phyloP scores from a whole-genome alignment of 1,140 invertebrate genomes.

The Himalopsyche phryganea region DNA sequence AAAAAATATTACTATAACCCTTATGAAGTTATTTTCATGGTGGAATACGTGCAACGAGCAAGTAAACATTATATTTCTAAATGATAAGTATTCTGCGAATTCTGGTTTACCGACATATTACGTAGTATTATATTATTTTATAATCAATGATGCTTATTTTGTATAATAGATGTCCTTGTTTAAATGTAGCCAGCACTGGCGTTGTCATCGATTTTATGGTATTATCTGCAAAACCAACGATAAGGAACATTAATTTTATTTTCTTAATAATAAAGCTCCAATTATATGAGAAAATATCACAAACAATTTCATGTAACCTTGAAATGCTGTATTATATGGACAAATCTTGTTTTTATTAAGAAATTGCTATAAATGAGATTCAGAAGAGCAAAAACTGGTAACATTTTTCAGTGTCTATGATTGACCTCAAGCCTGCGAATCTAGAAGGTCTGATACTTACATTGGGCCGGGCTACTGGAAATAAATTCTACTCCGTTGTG shows the following conservation, averaged over 20 bases:
- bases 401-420: constrained; percentile 22
- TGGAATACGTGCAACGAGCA: too few relatives aligned
- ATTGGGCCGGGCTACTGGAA: constrained; percentile 25
- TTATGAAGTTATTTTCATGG: too few relatives aligned
- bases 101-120: too few relatives aligned
- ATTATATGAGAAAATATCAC: too few relatives aligned
- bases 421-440: constrained; percentile 23
- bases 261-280: too few relatives aligned
- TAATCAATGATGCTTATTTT: neutral
- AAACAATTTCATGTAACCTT: too few relatives aligned
- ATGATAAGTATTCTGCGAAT: too few relatives aligned
- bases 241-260: constrained; percentile 7
- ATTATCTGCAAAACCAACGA: constrained; percentile 20
- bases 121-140: too few relatives aligned
- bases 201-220: constrained; percentile 22
- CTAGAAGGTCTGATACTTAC: constrained; percentile 20
- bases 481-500: constrained; percentile 22
- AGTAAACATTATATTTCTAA: too few relatives aligned
- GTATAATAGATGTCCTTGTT: neutral
- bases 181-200: constrained; percentile 8
- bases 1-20: too few relatives aligned
- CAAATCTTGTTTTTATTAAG: constrained; percentile 6
- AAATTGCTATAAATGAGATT: neutral
- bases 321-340: too few relatives aligned
- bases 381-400: constrained; percentile 9